Evolutionary conservation across 64 coral and sea anemone genomes (phyloP), one percentile per base, ranked within the genome.

Genomic region (Cladopsammia gracilis): DNA sequence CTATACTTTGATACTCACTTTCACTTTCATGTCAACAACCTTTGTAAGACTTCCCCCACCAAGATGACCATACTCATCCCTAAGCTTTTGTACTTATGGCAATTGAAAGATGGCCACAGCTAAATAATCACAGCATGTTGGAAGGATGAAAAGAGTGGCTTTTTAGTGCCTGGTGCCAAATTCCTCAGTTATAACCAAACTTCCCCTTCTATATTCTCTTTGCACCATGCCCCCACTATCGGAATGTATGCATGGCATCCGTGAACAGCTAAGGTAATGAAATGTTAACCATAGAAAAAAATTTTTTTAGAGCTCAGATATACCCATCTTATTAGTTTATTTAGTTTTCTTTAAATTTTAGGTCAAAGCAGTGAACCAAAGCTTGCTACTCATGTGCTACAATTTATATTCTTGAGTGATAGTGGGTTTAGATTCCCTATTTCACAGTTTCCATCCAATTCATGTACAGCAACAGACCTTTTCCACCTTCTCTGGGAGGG

Each of bases 401-500:
- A 93, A 54, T 93, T 93, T n/a, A 66, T 93, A 16, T 87, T 93
- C 47, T 13, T 86, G 3, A 64, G 89, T 25, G 81, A 92, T 45
- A 58, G 80, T 86, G 90, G 90, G 0, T 92, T 92, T 46, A 4
- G 81, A 25, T 86, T 92, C 20, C 90, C 89, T 26, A 69, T 92
- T 45, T 80, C 89, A 12, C 90, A 92, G 42, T 92, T 92, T 34
- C 71, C 90, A 19, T 60, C 64, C 19, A 62, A 51, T 59, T 46
- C 61, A n/a, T 91, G 89, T 83, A 26, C 89, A 56, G 59, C 60
- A 26, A 18, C 60, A 62, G 13, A 62, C 10, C 54, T 94, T 22
- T 84, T 75, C 34, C 86, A 95, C 65, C 20, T 84, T 3, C 85
- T 76, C 77, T 95, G 93, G 93, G 78, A 95, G 25, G 24, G 83